phyloP scores from a whole-genome alignment of 2,888 invertebrate species.

The Luperina testacea region DNA sequence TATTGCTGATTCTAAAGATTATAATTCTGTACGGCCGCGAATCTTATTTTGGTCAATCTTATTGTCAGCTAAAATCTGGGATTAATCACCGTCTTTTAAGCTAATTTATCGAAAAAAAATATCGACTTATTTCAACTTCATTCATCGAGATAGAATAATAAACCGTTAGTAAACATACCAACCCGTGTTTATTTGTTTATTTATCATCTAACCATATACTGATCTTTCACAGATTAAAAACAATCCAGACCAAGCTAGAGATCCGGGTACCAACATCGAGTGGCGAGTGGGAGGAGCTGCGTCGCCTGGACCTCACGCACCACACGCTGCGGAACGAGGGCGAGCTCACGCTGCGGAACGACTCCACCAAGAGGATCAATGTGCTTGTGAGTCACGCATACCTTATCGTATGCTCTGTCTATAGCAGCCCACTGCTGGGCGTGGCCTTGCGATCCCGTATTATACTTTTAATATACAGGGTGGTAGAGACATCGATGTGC shows the following conservation, averaged over 20 bases:
- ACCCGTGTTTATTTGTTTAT: background rate
- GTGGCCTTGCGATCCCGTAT: no score
- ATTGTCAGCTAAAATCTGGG: background rate
- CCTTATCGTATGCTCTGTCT: no score
- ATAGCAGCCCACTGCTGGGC: no score
- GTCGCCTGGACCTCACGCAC: conserved; percentile 79
- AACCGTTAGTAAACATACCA: no score
- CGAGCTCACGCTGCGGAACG: conserved; percentile 79
- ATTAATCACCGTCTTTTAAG: background rate
- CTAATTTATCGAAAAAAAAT: background rate
- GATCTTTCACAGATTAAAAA: conserved; percentile 73
- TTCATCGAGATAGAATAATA: background rate
- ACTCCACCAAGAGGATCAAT: conserved; percentile 81
- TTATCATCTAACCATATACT: background rate
- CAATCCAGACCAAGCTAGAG: conserved; percentile 85
- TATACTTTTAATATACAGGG: no score
- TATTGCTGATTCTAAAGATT: no score
- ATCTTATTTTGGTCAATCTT: no score
- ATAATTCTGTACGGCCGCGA: no score
- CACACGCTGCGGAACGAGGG: conserved; percentile 81
- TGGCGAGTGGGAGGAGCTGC: conserved; percentile 81
- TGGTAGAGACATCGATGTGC: no score
- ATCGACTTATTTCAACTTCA: background rate
- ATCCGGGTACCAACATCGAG: conserved; percentile 72
- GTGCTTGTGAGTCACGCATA: conserved; percentile 76